Evolutionary conservation across 2,113 vertebrate genomes (phyloP).

Genomic region (Isurus oxyrinchus): DNA sequence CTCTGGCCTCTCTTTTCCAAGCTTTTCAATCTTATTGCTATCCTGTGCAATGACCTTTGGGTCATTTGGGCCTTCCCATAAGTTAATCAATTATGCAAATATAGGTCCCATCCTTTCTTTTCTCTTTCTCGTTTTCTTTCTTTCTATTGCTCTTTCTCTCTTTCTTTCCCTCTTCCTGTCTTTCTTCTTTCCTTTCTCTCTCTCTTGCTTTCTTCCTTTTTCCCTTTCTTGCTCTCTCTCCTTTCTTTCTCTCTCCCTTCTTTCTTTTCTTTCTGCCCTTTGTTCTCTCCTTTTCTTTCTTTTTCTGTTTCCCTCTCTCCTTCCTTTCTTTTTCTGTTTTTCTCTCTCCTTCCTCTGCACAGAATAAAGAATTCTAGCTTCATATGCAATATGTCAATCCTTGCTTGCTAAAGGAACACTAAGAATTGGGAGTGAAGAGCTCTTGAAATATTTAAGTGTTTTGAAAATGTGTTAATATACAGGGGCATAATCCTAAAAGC

Average conservation of each 20-base stretch:
- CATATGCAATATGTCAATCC: not conserved
- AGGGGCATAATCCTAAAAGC: not conserved
- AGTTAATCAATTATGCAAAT: not conserved
- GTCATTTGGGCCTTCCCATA: not conserved
- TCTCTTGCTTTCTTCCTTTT: no score
- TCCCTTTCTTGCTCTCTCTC: no score
- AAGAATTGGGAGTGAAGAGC: not conserved
- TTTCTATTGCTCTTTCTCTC: no score
- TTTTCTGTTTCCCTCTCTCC: no score
- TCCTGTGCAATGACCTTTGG: not conserved
- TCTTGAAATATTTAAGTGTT: not conserved
- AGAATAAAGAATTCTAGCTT: not conserved
- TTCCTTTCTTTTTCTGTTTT: not conserved
- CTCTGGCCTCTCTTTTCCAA: not conserved
- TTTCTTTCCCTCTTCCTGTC: no score
- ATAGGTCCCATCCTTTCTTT: not conserved
- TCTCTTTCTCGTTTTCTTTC: no score
- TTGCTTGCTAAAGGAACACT: not conserved
- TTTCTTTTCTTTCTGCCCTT: not conserved
- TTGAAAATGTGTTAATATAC: not conserved
- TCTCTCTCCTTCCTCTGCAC: not conserved
- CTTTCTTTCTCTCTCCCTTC: not conserved
- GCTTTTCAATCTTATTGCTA: not conserved
- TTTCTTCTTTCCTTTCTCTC: not conserved
- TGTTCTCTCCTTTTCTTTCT: not conserved